Conservation (phyloP, 2,888 invertebrate species). For the Chrysina gloriosa region DNA sequence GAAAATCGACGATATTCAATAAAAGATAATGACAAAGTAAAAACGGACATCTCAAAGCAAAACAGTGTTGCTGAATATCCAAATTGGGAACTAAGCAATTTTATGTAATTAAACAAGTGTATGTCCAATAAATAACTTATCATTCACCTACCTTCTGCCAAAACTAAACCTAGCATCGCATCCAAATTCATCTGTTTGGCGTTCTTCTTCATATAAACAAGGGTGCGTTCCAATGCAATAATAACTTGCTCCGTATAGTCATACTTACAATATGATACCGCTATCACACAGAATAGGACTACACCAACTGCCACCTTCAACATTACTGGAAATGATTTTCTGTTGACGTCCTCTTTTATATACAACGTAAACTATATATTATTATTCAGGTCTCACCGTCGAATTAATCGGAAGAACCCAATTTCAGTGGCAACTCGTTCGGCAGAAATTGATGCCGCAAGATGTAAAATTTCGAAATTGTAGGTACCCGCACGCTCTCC, state of each 20-base stretch:
- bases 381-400: constrained; percentile 2
- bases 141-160: constrained; percentile 59
- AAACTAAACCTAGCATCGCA: constrained; percentile 59
- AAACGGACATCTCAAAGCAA: no score
- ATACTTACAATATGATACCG: background rate
- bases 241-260: constrained; percentile 35
- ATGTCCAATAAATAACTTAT: background rate
- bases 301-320: constrained; percentile 30
- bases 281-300: background rate
- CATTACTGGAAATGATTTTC: constrained; percentile 43
- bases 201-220: constrained; percentile 58
- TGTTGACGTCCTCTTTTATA: constrained; percentile 40
- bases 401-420: constrained; percentile 12
- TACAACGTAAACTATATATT: constrained; percentile 6
- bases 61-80: no score
- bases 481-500: no score
- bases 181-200: constrained; percentile 60
- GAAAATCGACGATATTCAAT: no score
- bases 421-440: constrained; percentile 20
- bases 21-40: background rate
- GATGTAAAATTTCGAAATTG: no score
- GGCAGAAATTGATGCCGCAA: background rate
- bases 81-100: no score
- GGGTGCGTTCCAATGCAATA: constrained; percentile 50
- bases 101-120: no score